Evolutionary conservation across 1,140 invertebrate genomes (phyloP), one percentile per base, ranked within the genome.

Genomic region (Pollicipes pollicipes): DNA sequence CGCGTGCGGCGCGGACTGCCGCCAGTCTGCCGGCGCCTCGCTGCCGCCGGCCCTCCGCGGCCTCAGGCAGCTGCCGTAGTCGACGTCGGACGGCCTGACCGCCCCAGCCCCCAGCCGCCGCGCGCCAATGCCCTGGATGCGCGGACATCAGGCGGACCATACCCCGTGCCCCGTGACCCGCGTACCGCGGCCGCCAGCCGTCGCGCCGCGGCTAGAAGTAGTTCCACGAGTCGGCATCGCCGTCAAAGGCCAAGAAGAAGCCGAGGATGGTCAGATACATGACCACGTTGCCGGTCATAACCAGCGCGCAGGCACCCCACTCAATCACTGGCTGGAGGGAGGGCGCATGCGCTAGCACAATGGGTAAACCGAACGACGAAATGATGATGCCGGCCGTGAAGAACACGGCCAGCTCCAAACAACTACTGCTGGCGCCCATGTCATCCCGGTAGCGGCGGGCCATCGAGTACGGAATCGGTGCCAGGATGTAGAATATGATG

Each of bases 321-420:
- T 86, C 74, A 77, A 95, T 93, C 74, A 85, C 82, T 72, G 82
- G 80, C 30, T 77, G 77, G 35, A 75, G 76, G 27, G 78, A 75
- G 31, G 83, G 84, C 69, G 88, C 84, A 79, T 93, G 85, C 21
- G 93, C 91, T 73, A 99, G 82, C 0, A 98, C 88, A 71, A 98
- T 90, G 21, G 96, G 96, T 73, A 98, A 82, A 31, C 90, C 95
- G 82, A 97, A 96, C 0, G 95, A 92, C 72, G 95, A 98, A 30
- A 98, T 86, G 24, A 85, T 81, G 67, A 86, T 82, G 28, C 58
- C 70, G 82, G 96, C 92, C 4, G 95, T 97, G n/a, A 98, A 81
- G 79, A 99, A 99, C 75, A 97, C 88, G 16, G 92, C 90, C 68
- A 93, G 82, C 81, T 98, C 96, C 78, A 89, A 88, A 26, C 89